phyloP scores from a whole-genome alignment of 2,888 invertebrate species.

The Campoletis raptor region DNA sequence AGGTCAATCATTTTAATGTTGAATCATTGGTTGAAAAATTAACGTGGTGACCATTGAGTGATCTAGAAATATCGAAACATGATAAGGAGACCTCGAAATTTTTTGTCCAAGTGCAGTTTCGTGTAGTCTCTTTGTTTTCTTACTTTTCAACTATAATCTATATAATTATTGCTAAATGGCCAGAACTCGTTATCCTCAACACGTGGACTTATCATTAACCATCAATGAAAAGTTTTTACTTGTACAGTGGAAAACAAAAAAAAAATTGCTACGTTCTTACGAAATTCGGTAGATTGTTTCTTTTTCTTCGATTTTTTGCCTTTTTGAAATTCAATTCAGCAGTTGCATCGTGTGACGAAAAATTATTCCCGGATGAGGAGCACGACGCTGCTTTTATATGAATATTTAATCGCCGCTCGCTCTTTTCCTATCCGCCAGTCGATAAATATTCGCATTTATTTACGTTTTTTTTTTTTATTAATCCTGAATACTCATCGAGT shows the following conservation, averaged over 20 bases:
- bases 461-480: slow-evolving; percentile 17
- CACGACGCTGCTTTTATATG: slow-evolving; percentile 53
- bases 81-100: background rate
- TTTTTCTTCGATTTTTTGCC: background rate
- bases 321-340: background rate
- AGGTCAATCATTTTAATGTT: background rate
- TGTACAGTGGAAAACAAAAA: background rate
- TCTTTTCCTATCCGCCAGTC: slow-evolving; percentile 18
- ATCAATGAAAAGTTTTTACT: background rate
- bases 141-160: background rate
- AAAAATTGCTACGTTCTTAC: slow-evolving; percentile 1
- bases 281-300: background rate
- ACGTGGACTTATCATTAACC: background rate
- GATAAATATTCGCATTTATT: slow-evolving; percentile 45
- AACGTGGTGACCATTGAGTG: background rate
- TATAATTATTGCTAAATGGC: slow-evolving; percentile 36
- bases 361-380: slow-evolving; percentile 73
- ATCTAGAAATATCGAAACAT: background rate
- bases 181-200: background rate
- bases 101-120: background rate
- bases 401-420: slow-evolving; percentile 50
- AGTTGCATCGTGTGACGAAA: slow-evolving; percentile 48
- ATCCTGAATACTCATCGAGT: slow-evolving; percentile 76
- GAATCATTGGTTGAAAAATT: background rate
- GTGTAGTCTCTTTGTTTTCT: background rate